Evolutionary conservation across 2,797 vertebrate species (phyloP).

Genomic region (Schizothorax lantsangensis): DNA sequence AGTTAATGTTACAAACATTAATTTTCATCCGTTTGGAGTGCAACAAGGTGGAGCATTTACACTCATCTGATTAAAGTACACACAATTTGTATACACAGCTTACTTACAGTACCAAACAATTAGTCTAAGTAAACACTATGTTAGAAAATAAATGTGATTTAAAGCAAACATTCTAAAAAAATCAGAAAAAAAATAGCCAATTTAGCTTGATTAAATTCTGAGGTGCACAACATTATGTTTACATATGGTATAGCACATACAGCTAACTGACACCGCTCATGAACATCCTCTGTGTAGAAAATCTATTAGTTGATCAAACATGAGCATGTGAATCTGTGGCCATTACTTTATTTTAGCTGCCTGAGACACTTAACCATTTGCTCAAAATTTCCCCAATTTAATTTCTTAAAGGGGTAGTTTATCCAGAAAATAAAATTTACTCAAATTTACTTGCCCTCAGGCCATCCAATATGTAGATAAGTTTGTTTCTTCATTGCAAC

Average conservation of each 20-base stretch:
- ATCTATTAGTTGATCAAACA: background rate
- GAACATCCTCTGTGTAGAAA: background rate
- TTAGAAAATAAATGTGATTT: background rate
- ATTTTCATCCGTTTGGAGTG: conserved; percentile 9
- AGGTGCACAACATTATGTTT: background rate
- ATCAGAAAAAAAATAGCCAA: background rate
- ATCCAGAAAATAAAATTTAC: background rate
- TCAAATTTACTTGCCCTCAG: background rate
- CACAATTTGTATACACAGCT: conserved; percentile 2
- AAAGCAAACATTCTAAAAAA: background rate
- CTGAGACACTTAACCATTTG: background rate
- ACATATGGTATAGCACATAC: background rate
- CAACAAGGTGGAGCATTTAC: conserved; percentile 6
- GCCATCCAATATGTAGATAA: background rate
- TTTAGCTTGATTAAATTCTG: conserved; percentile 2
- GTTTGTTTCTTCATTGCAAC: background rate
- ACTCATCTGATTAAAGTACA: conserved; percentile 18
- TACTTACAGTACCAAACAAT: conserved; percentile 31
- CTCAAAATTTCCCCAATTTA: background rate
- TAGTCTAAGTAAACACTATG: background rate
- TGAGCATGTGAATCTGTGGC: background rate
- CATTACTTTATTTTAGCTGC: conserved; percentile 4
- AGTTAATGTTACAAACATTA: conserved; percentile 32
- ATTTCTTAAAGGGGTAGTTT: background rate
- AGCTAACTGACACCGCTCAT: background rate